Percentiles rank a stretch among this genome's conserved stretches.
Evolutionary conservation across 2,888 invertebrate species (phyloP).

Genomic region (Parapristionchus giblindavisi): DNA sequence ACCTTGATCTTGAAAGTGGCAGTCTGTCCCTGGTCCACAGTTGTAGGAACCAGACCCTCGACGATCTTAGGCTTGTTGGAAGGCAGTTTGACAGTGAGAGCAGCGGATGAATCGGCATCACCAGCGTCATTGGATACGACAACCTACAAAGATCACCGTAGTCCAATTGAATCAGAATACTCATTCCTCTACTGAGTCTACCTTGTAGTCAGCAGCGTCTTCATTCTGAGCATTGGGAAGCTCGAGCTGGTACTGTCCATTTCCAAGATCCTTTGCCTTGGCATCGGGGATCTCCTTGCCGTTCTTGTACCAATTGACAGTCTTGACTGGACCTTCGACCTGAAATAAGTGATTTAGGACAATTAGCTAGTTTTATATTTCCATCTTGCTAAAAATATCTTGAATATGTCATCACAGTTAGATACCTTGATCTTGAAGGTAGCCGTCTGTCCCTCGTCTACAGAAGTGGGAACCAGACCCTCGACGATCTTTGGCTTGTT

Average conservation of each 20-base stretch:
- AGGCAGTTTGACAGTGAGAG: constrained; percentile 54
- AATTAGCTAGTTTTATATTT: constrained; percentile 79
- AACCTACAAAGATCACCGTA: too few relatives aligned
- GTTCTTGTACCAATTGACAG: constrained; percentile 80
- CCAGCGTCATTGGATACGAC: constrained; percentile 65
- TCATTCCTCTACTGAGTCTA: constrained; percentile 78
- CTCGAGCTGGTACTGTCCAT: constrained; percentile 39
- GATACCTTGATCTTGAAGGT: constrained; percentile 75
- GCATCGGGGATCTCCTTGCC: constrained; percentile 56
- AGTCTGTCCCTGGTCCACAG: constrained; percentile 83
- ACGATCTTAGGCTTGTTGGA: constrained; percentile 73
- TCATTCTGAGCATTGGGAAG: constrained; percentile 51
- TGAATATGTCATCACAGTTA: background rate
- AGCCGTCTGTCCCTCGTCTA: constrained; percentile 85
- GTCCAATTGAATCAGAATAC: constrained; percentile 4
- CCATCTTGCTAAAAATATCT: constrained; percentile 64
- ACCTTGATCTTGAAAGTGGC: constrained; percentile 75
- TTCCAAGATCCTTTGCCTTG: constrained; percentile 38
- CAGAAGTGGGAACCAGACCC: constrained; percentile 76
- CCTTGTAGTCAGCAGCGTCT: constrained; percentile 59
- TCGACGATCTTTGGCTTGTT: constrained; percentile 75
- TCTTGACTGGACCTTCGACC: constrained; percentile 81
- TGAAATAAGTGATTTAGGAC: too few relatives aligned
- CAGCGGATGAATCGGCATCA: constrained; percentile 64
- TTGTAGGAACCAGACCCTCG: constrained; percentile 77